phyloP scores from a whole-genome alignment of 2,888 invertebrate species.

The Dioctria linearis region DNA sequence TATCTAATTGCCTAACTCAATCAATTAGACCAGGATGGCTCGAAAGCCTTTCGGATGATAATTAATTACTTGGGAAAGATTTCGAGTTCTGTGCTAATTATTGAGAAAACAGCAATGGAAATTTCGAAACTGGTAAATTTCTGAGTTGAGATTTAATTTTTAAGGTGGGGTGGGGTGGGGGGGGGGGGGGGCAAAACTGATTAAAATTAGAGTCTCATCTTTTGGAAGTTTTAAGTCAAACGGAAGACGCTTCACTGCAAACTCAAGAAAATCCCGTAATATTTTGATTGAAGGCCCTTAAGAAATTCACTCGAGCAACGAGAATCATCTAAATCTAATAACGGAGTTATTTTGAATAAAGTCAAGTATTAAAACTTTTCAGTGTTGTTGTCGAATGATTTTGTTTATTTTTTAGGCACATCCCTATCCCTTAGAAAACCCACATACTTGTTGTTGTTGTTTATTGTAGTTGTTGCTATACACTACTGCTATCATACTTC shows the following conservation, averaged over 20 bases:
- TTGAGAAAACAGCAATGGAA: slow-evolving; percentile 25
- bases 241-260: not conserved
- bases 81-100: not conserved
- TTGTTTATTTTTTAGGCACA: not conserved
- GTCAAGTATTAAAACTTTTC: slow-evolving; percentile 3
- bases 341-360: slow-evolving; percentile 14
- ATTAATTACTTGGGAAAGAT: slow-evolving; percentile 41
- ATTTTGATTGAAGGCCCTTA: not conserved
- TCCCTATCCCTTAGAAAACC: not conserved
- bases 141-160: slow-evolving; percentile 22
- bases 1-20: slow-evolving; percentile 34
- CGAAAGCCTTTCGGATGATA: slow-evolving; percentile 19
- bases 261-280: not conserved
- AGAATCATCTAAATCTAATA: not conserved
- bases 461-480: no score
- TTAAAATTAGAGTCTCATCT: slow-evolving; percentile 1
- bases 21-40: slow-evolving; percentile 39
- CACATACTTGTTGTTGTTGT: not conserved
- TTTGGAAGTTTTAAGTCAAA: slow-evolving; percentile 13
- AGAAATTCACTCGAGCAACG: not conserved
- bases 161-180: not conserved
- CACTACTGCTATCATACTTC: not conserved
- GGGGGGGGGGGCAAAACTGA: not conserved
- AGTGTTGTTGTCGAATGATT: not conserved
- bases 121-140: slow-evolving; percentile 29